Evolutionary conservation across 2,797 vertebrate genomes (phyloP).

Genomic region (Xenops minutus): DNA sequence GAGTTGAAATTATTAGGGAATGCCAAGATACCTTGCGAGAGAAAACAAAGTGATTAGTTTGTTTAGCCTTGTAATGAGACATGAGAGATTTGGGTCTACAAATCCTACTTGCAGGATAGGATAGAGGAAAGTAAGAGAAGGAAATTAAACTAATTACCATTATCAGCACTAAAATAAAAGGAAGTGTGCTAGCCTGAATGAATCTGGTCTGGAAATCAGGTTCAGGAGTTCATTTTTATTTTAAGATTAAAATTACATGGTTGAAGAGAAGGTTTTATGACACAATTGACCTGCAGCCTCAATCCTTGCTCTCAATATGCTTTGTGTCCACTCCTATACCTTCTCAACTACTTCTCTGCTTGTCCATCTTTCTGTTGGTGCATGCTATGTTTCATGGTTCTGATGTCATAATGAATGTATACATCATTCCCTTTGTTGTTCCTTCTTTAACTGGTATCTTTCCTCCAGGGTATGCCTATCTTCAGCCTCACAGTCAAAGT

Average conservation of each 20-base stretch:
- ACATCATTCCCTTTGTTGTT: background rate
- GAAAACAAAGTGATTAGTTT: background rate
- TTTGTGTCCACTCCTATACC: background rate
- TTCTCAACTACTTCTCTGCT: background rate
- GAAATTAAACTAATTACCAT: background rate
- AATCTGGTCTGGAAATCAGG: background rate
- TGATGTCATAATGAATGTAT: background rate
- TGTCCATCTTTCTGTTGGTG: background rate
- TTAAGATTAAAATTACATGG: background rate
- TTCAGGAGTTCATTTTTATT: slow-evolving; percentile 16
- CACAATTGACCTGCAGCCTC: background rate
- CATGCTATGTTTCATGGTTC: background rate
- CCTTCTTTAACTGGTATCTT: background rate
- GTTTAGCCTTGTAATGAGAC: background rate
- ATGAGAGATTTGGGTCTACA: background rate
- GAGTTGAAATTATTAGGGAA: background rate
- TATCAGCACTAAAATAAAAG: slow-evolving; percentile 7
- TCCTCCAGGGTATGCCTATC: background rate
- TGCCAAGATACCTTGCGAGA: background rate
- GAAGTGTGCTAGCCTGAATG: background rate
- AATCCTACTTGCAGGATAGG: background rate
- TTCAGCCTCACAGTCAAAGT: background rate
- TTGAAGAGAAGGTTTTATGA: background rate
- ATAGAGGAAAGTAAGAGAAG: background rate
- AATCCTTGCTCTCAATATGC: background rate